A percentile compares a stretch with the other conserved stretches of the same genome.
These are phyloP conservation scores for Paramormyrops kingsleyae DNA, from an alignment of 2,113 vertebrate species.

Conservation along the genomic window DNA sequence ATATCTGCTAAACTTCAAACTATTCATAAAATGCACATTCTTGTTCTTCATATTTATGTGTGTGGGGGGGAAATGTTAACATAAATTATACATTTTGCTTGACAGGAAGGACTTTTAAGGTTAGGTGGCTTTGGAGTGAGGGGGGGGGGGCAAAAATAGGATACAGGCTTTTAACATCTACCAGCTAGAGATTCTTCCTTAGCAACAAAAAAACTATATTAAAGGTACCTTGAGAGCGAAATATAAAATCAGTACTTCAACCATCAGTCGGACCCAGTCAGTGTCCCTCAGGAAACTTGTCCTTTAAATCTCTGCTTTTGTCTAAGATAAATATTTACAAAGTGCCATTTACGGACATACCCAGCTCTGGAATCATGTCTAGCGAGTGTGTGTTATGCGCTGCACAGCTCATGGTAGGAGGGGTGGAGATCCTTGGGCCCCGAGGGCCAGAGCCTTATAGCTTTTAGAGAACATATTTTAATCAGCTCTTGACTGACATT, in stretches of 20 bases:
- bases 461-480: neutral
- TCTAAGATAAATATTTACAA: neutral
- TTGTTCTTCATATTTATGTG: neutral
- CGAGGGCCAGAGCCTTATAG: neutral
- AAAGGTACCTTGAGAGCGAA: neutral
- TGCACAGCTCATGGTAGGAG: neutral
- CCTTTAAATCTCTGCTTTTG: neutral
- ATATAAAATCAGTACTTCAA: neutral
- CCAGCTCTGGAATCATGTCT: neutral
- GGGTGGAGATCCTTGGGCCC: neutral
- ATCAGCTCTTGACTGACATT: neutral
- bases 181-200: neutral
- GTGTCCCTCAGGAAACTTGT: neutral
- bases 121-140: neutral
- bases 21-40: neutral
- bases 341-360: neutral
- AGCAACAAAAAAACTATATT: neutral
- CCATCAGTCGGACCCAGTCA: neutral
- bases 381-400: neutral
- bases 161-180: neutral
- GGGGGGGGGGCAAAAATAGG: neutral
- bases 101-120: neutral
- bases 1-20: neutral
- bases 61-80: neutral
- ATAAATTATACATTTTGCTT: neutral